Conservation (phyloP, 2,888 invertebrate genomes). For the Caenorhabditis sp. region DNA sequence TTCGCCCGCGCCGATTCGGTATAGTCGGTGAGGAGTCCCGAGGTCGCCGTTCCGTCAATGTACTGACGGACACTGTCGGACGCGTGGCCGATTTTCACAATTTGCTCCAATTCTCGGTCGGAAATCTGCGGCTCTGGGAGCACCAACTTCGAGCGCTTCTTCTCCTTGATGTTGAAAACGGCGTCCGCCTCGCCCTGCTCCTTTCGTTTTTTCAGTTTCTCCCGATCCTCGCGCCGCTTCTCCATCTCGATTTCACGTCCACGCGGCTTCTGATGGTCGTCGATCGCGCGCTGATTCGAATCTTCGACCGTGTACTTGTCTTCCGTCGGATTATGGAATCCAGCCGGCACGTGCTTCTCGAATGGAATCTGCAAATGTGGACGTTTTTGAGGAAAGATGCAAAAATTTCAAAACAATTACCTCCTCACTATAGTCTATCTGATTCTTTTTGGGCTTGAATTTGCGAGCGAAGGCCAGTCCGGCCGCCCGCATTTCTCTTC, state of each 20-base stretch:
- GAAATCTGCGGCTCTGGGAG: slow-evolving; percentile 96
- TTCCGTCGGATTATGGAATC: slow-evolving; percentile 94
- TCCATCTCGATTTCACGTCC: slow-evolving; percentile 81
- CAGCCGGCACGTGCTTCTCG: slow-evolving; percentile 83
- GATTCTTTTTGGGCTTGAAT: slow-evolving; percentile 71
- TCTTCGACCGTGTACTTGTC: slow-evolving; percentile 83
- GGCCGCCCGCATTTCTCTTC: slow-evolving; percentile 96
- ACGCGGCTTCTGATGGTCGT: slow-evolving; percentile 69
- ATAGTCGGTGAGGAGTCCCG: slow-evolving; percentile 90
- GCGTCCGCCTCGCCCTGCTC: slow-evolving; percentile 87
- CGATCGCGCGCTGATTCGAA: slow-evolving; percentile 66
- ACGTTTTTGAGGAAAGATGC: neutral
- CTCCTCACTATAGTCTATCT: slow-evolving; percentile 93
- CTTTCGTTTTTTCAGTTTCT: slow-evolving; percentile 88
- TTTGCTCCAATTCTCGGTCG: slow-evolving; percentile 85
- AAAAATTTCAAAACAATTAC: slow-evolving; percentile 81
- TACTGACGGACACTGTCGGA: slow-evolving; percentile 83
- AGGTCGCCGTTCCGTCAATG: slow-evolving; percentile 84
- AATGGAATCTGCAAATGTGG: slow-evolving; percentile 83
- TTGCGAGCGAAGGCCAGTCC: slow-evolving; percentile 84
- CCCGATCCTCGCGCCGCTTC: slow-evolving; percentile 94
- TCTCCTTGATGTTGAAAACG: slow-evolving; percentile 78
- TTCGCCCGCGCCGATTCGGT: slow-evolving; percentile 85
- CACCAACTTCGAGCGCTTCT: slow-evolving; percentile 86
- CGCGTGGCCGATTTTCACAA: slow-evolving; percentile 84